phyloP scores from a whole-genome alignment of 2,797 vertebrate genomes.

The Todus mexicanus region DNA sequence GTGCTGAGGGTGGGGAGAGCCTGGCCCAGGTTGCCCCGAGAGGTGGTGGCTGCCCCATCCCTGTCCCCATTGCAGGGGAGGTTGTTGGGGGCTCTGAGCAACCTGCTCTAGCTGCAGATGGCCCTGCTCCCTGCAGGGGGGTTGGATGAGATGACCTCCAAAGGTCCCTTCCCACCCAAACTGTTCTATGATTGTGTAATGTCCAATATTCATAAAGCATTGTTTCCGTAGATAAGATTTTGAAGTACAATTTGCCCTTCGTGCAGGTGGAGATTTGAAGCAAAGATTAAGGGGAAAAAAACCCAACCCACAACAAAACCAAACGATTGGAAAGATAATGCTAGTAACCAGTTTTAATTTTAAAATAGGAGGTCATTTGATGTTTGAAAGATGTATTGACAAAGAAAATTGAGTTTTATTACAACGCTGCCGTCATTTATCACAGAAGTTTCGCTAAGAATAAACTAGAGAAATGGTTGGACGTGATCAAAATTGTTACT shows the following conservation, averaged over 20 bases:
- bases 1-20: no score
- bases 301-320: no score
- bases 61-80: no score
- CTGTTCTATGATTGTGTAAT: neutral
- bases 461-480: neutral
- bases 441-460: neutral
- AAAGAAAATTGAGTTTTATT: neutral
- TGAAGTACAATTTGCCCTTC: neutral
- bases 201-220: neutral
- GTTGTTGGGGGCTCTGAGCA: no score
- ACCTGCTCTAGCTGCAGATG: no score
- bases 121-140: neutral
- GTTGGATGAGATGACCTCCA: no score
- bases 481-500: neutral
- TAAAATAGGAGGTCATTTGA: neutral
- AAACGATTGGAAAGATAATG: neutral
- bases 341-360: neutral
- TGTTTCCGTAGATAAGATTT: neutral
- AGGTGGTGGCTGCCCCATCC: no score
- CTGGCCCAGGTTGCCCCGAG: no score
- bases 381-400: neutral
- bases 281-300: neutral
- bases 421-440: neutral
- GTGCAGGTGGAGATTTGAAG: neutral
- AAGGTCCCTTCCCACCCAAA: neutral